Evolutionary conservation across 2,113 vertebrate species (phyloP), one percentile per base, ranked within the genome.

Genomic region (Lepidothrix coronata): DNA sequence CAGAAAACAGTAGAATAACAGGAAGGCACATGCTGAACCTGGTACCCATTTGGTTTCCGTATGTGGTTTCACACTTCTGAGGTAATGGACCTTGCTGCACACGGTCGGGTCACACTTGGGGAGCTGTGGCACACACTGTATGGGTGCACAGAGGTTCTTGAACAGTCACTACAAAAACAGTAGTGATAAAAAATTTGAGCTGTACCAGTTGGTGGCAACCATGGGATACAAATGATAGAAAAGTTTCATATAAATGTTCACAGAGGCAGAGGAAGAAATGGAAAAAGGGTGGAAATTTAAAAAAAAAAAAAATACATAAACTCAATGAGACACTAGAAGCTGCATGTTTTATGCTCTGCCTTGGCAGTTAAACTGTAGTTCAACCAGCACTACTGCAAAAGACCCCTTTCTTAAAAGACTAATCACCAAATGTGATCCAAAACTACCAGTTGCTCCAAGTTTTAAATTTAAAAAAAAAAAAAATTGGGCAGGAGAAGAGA

Each of bases 1-100:
- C 73, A 95, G 52, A 94, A 68, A 46, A 25, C 30, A 83, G 78
- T 2, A 92, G 91, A 91, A 93, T 89, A 96, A 95, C 95, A 96
- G 95, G 96, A 96, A 97, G 70, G 76, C 70, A 68, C 52, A 39
- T 30, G 44, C 44, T 92, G 83, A 87, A 89, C 83, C 86, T 15
- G 20, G 52, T 78, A 75, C 88, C 71, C 59, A 0, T 71, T 58
- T 90, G 87, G 88, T 91, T 96, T 97, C 93, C 11, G 6, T 39
- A 73, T 8, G 62, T 1, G 62, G 96, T 96, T 93, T 96, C 61
- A 35, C 81, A 49, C 66, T 63, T 59, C 31, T 88, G 89, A 92
- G 67, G 70, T 78, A 70, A 91, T 2, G 39, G 72, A 67, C 51
- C 14, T 39, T 49, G 49, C 52, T 61, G 74, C 71, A 55, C 55